Percentiles rank a stretch among this genome's conserved stretches.
These are phyloP conservation scores for Cynodonichthys magdalenae DNA, from an alignment of 2,797 vertebrate genomes.

Conservation along the genomic window DNA sequence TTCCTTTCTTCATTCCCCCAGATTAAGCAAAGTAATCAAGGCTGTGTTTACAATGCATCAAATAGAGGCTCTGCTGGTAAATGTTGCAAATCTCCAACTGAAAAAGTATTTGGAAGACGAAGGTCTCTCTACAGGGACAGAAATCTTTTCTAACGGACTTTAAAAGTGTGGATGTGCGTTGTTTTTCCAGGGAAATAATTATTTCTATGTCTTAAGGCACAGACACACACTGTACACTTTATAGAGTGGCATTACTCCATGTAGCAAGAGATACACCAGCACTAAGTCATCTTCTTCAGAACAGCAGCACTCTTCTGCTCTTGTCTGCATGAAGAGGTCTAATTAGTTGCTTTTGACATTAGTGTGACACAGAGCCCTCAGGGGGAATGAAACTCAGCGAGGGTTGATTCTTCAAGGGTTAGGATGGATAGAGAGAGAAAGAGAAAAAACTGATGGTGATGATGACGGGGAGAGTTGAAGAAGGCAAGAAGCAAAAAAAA, in stretches of 20 bases:
- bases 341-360: conserved; percentile 83
- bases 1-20: conserved; percentile 1
- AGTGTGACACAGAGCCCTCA: conserved; percentile 74
- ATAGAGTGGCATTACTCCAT: conserved; percentile 25
- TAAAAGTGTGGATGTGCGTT: conserved; percentile 1
- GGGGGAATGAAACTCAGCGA: conserved; percentile 69
- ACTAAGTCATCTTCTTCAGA: conserved; percentile 67
- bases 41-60: background rate
- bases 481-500: conserved; percentile 40
- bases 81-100: conserved; percentile 6
- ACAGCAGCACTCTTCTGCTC: conserved; percentile 59
- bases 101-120: background rate
- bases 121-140: background rate
- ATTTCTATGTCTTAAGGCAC: conserved; percentile 13
- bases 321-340: conserved; percentile 73
- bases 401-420: conserved; percentile 71
- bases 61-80: conserved; percentile 17
- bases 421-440: conserved; percentile 52
- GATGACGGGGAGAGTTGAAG: conserved; percentile 39
- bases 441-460: conserved; percentile 23
- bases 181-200: conserved; percentile 10
- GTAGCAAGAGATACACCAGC: conserved; percentile 39
- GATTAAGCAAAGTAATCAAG: conserved; percentile 14
- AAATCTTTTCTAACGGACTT: conserved; percentile 3
- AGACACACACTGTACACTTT: background rate